Conservation (phyloP, 64 coral and sea anemone genomes). For the Montipora efflorescens region DNA sequence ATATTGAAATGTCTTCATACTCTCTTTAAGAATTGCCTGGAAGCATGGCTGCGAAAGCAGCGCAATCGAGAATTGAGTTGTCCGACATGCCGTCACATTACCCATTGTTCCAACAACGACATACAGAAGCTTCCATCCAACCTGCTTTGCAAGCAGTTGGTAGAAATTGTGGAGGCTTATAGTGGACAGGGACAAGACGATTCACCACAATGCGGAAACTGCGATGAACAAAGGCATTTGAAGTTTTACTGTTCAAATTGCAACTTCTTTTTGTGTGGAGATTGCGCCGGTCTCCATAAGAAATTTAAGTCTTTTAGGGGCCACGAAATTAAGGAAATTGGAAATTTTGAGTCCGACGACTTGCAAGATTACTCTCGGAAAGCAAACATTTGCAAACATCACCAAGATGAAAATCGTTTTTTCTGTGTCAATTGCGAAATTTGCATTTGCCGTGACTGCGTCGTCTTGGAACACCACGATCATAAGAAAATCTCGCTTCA, state of each 20-base stretch:
- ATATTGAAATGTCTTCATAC: conserved; percentile 34
- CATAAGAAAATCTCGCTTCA: conserved; percentile 1
- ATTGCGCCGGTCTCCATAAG: neutral
- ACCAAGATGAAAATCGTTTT: neutral
- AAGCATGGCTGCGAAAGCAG: neutral
- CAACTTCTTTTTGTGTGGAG: neutral
- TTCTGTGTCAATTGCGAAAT: neutral
- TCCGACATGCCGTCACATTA: conserved; percentile 1
- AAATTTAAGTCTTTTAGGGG: neutral
- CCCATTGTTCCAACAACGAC: conserved; percentile 28
- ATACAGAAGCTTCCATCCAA: conserved; percentile 62
- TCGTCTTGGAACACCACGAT: conserved; percentile 7
- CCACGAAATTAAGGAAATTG: conserved; percentile 19
- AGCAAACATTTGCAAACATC: neutral
- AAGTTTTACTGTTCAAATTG: neutral
- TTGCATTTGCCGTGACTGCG: conserved; percentile 44
- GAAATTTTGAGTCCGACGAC: neutral
- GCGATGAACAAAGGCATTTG: neutral
- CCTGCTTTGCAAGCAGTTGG: conserved; percentile 45
- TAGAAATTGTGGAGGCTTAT: conserved; percentile 79
- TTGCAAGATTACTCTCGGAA: neutral
- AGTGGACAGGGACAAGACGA: conserved; percentile 58
- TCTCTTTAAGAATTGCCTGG: neutral
- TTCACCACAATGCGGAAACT: neutral
- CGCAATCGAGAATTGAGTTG: neutral